phyloP scores from a whole-genome alignment of 1,140 invertebrate species.

The Eciton burchellii region DNA sequence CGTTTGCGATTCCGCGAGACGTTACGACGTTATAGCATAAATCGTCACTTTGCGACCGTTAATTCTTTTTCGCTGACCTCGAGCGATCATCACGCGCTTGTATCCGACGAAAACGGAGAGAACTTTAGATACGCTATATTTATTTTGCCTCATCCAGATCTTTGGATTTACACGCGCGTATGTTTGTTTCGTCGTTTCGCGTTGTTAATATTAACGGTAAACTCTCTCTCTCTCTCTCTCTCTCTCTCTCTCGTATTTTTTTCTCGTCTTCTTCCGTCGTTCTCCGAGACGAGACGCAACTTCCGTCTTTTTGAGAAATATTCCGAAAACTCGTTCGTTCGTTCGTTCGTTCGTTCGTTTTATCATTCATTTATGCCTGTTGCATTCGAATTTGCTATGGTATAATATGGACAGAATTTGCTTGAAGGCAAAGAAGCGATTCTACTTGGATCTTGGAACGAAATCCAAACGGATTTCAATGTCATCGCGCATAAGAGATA shows the following conservation, averaged over 20 bases:
- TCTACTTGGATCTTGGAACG: too few relatives aligned
- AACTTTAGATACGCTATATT: conserved; percentile 39
- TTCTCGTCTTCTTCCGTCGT: too few relatives aligned
- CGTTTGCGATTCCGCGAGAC: neutral
- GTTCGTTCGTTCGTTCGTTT: neutral
- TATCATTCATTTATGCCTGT: too few relatives aligned
- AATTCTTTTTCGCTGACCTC: conserved; percentile 25
- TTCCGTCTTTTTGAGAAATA: too few relatives aligned
- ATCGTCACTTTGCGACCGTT: conserved; percentile 15
- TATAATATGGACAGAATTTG: too few relatives aligned
- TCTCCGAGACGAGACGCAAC: too few relatives aligned
- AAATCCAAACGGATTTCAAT: too few relatives aligned
- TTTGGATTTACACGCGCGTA: conserved; percentile 21
- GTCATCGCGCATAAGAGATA: too few relatives aligned
- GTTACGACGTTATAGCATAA: conserved; percentile 23
- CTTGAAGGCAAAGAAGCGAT: too few relatives aligned
- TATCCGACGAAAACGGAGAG: neutral
- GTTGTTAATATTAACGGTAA: conserved; percentile 8
- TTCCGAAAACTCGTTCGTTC: neutral
- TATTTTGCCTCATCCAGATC: conserved; percentile 24
- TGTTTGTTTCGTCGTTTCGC: neutral
- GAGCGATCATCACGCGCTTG: neutral
- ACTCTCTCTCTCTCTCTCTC: neutral
- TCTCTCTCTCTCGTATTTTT: neutral
- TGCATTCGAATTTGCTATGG: too few relatives aligned